A percentile compares a stretch with the other conserved stretches of the same genome.
These are phyloP conservation scores for Ambastaia sidthimunki DNA, from an alignment of 2,797 vertebrate species.

Conservation along the genomic window DNA sequence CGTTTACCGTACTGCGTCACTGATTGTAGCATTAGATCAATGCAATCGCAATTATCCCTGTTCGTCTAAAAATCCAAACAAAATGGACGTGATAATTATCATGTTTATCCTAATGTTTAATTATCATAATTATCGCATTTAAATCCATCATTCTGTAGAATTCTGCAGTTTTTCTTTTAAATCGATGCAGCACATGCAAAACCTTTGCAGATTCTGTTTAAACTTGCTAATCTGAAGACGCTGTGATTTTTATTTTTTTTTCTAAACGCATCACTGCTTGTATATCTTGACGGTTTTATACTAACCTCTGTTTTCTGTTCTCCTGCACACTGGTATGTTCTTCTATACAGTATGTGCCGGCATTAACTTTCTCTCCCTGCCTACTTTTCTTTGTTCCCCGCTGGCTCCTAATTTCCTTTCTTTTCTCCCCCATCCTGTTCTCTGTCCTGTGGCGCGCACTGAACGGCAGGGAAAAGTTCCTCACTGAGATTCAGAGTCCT, in stretches of 20 bases:
- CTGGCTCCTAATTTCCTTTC: slow-evolving; percentile 1
- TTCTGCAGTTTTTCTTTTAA: not conserved
- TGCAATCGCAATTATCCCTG: too few relatives aligned
- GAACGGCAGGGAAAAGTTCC: slow-evolving; percentile 90
- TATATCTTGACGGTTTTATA: not conserved
- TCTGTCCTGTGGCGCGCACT: slow-evolving; percentile 38
- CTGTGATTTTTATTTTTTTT: not conserved
- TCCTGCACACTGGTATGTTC: not conserved
- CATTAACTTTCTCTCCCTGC: not conserved
- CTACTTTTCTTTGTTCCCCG: not conserved
- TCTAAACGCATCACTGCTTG: too few relatives aligned
- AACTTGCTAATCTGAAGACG: not conserved
- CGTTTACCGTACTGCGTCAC: too few relatives aligned
- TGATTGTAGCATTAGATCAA: too few relatives aligned
- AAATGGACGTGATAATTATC: too few relatives aligned
- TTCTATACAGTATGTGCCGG: slow-evolving; percentile 9
- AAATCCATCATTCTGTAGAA: not conserved
- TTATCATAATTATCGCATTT: not conserved
- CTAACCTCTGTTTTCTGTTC: slow-evolving; percentile 10
- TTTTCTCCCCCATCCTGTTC: not conserved
- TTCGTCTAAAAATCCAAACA: too few relatives aligned
- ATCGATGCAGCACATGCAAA: not conserved
- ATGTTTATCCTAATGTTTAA: too few relatives aligned
- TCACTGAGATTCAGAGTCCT: slow-evolving; percentile 92
- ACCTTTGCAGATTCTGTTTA: too few relatives aligned